Percentiles rank a stretch among this genome's conserved stretches.
Conservation (phyloP, 2,113 vertebrate species). For the Eidolon helvum region DNA sequence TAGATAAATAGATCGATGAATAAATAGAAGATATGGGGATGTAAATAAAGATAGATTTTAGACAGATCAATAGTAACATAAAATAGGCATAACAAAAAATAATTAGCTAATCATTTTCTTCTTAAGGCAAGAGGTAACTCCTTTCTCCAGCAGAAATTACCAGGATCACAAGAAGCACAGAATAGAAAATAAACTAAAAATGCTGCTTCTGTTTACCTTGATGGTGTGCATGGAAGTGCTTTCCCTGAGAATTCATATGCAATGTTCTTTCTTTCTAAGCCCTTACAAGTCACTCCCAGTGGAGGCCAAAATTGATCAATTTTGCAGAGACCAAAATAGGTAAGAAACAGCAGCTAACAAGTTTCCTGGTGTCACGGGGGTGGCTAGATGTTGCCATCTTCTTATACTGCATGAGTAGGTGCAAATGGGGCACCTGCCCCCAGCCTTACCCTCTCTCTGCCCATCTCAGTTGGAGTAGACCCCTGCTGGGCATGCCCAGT, state of each 20-base stretch:
- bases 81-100: slow-evolving; percentile 40
- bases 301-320: slow-evolving; percentile 64
- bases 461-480: slow-evolving; percentile 33
- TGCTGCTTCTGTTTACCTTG: background rate
- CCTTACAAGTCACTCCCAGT: slow-evolving; percentile 47
- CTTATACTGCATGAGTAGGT: slow-evolving; percentile 66
- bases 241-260: slow-evolving; percentile 35
- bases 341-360: slow-evolving; percentile 68
- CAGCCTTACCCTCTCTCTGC: slow-evolving; percentile 66
- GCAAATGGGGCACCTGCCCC: slow-evolving; percentile 75
- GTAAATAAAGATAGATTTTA: slow-evolving; percentile 9
- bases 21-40: background rate
- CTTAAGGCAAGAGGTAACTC: slow-evolving; percentile 43
- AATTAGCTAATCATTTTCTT: slow-evolving; percentile 50
- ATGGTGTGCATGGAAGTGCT: background rate
- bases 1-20: slow-evolving; percentile 27
- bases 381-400: slow-evolving; percentile 49
- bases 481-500: slow-evolving; percentile 44
- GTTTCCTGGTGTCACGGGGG: slow-evolving; percentile 53
- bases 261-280: slow-evolving; percentile 44
- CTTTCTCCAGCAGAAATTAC: slow-evolving; percentile 20
- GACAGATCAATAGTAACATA: background rate
- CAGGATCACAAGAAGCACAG: background rate
- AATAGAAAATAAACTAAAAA: slow-evolving; percentile 38
- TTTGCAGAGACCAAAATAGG: slow-evolving; percentile 68